Percentiles rank a stretch among this genome's conserved stretches.
Conservation (phyloP, 1,140 invertebrate species). For the Leptopilina boulardi region DNA sequence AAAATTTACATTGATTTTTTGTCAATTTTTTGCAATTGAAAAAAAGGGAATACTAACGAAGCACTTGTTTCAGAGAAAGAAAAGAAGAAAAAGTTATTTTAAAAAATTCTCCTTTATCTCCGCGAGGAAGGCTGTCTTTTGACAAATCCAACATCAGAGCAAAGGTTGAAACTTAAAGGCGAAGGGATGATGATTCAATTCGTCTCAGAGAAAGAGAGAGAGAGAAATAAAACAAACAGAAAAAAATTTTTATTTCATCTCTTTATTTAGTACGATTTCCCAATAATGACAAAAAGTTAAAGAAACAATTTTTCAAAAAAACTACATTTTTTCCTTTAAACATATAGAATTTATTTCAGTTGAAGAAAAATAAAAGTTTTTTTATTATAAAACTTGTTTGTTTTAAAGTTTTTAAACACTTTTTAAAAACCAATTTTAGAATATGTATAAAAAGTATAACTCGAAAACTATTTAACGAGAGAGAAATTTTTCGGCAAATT, state of each 20-base stretch:
- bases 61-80: background rate
- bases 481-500: background rate
- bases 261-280: background rate
- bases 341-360: too few relatives aligned
- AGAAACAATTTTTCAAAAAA: too few relatives aligned
- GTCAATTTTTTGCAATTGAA: too few relatives aligned
- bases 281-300: background rate
- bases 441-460: background rate
- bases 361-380: too few relatives aligned
- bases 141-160: slow-evolving; percentile 26
- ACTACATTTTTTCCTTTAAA: too few relatives aligned
- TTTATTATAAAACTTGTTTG: too few relatives aligned
- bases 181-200: background rate
- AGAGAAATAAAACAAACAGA: background rate
- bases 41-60: slow-evolving; percentile 1
- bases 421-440: background rate
- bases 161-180: background rate
- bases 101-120: background rate
- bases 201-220: background rate
- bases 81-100: background rate
- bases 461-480: background rate
- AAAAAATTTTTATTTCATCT: background rate
- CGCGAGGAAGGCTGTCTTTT: background rate
- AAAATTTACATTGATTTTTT: too few relatives aligned
- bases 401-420: background rate